Evolutionary conservation across 2,797 vertebrate genomes (phyloP), one percentile per base, ranked within the genome.

Genomic region (Atherinosoma microstoma): DNA sequence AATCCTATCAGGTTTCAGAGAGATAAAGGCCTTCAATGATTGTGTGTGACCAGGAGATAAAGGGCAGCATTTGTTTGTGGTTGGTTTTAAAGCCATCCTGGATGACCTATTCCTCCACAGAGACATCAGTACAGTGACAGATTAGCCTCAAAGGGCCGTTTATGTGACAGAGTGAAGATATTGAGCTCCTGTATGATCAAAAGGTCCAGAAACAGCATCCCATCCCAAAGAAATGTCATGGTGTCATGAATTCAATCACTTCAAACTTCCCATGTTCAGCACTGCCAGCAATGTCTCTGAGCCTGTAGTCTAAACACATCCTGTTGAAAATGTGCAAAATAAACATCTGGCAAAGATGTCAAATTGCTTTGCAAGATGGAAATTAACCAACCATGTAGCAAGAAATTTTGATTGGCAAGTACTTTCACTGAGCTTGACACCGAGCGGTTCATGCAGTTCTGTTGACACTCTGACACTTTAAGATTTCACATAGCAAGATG

Each of bases 61-160:
- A 86, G 78, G 84, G 77, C 79, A 79, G 76, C 42, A 69, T 91
- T 92, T 89, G 90, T 89, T 91, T 91, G 90, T 83, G 90, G 86
- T 91, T 69, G 57, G 79, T 85, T 88, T 88, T 85, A 87, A 85
- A 87, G 79, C 70, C 87, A 76, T 73, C 71, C 70, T n/a, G 9
- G 79, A 29, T 77, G 79, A 89, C 86, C 82, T 88, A 76, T 84
- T 63, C 70, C 59, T 83, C 58, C 75, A 57, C 67, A 47, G 75
- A 67, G 76, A 75, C 75, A 73, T 76, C 82, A 56, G 76, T 60
- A 83, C 74, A 75, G 76, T 49, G 68, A 75, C 76, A 69, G 80
- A 83, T 84, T 67, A 73, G 64, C 79, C 87, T 91, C 84, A 86
- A 89, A 87, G 80, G 60, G 22, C 67, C 72, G 56, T 69, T 74